A percentile compares a stretch with the other conserved stretches of the same genome.
These are phyloP conservation scores for Asobara japonica DNA, from an alignment of 1,140 invertebrate species.

Conservation along the genomic window DNA sequence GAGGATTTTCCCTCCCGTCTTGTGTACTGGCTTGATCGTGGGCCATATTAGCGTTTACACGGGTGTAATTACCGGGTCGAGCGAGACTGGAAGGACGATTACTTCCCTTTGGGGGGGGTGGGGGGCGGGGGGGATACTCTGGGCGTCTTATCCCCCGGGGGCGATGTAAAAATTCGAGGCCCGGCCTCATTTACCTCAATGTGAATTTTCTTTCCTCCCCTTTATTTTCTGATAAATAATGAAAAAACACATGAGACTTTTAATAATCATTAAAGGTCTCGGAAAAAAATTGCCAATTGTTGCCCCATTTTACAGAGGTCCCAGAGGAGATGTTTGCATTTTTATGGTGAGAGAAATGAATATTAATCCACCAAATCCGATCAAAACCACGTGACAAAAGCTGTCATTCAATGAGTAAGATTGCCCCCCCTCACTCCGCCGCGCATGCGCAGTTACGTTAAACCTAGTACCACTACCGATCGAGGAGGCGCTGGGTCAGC, in stretches of 20 bases:
- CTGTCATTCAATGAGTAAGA: no score
- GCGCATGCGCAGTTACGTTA: no score
- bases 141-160: neutral
- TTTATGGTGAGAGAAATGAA: no score
- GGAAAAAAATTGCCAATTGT: no score
- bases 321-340: no score
- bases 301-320: no score
- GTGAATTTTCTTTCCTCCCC: neutral
- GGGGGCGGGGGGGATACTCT: neutral
- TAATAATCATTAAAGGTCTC: neutral
- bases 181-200: slow-evolving; percentile 8
- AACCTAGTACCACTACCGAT: no score
- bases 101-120: neutral
- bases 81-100: slow-evolving; percentile 8
- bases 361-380: no score
- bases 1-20: neutral
- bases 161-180: neutral
- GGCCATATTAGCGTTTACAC: slow-evolving; percentile 14
- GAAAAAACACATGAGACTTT: no score
- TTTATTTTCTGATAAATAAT: neutral
- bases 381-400: no score
- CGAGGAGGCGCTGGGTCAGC: no score
- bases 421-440: no score
- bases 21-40: slow-evolving; percentile 6
- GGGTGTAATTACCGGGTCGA: slow-evolving; percentile 12